phyloP scores from a whole-genome alignment of 64 coral and sea anemone genomes.

The Anthopleura sola region DNA sequence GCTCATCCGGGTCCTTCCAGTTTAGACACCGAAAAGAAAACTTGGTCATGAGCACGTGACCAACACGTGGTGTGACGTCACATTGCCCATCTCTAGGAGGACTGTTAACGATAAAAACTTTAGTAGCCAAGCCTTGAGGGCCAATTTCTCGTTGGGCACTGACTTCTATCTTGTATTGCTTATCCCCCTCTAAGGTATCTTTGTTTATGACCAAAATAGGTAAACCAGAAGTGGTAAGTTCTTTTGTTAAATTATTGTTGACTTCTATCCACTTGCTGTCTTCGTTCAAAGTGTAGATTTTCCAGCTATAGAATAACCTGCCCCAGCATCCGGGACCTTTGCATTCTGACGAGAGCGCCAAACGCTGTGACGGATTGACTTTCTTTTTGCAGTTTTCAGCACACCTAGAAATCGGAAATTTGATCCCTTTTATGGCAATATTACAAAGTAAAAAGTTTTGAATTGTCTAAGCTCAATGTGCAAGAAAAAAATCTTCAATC shows the following conservation, averaged over 20 bases:
- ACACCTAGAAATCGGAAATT: conserved; percentile 28
- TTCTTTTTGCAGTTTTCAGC: conserved; percentile 70
- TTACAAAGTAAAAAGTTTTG: too few species aligned
- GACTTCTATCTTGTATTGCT: conserved; percentile 51
- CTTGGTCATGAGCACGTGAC: conserved; percentile 47
- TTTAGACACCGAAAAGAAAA: conserved; percentile 42
- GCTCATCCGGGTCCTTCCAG: conserved; percentile 62
- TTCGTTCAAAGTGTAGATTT: conserved; percentile 18
- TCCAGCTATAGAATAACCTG: conserved; percentile 41
- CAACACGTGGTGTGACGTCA: conserved; percentile 50
- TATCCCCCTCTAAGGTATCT: conserved; percentile 18
- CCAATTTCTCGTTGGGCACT: conserved; percentile 13
- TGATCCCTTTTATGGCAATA: too few species aligned
- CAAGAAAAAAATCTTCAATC: too few species aligned
- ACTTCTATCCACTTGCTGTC: not conserved
- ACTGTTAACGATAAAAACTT: conserved; percentile 52
- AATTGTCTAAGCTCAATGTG: too few species aligned
- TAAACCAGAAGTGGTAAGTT: not conserved
- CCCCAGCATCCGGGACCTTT: conserved; percentile 30
- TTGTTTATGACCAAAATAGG: conserved; percentile 39
- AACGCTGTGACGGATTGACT: conserved; percentile 58
- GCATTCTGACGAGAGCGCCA: conserved; percentile 34
- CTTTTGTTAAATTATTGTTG: conserved; percentile 1
- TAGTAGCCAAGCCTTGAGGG: conserved; percentile 37
- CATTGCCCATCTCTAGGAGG: conserved; percentile 40